Evolutionary conservation across 2,888 invertebrate genomes (phyloP).

Genomic region (Meiosimyza platycephala): DNA sequence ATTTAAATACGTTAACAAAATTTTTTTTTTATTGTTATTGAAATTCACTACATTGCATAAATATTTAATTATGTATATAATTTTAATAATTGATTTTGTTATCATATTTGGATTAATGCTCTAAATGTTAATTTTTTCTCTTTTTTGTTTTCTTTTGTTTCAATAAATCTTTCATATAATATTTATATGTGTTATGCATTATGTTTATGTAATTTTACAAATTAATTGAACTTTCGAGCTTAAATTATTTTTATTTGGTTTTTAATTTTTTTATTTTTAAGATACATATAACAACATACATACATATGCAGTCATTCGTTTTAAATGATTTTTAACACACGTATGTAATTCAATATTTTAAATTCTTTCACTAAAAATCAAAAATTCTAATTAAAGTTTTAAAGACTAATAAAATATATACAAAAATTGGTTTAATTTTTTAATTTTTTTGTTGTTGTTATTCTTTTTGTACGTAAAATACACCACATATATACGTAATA

Average conservation of each 20-base stretch:
- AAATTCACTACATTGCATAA: slow-evolving; percentile 58
- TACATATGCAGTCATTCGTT: slow-evolving; percentile 11
- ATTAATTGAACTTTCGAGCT: slow-evolving; percentile 61
- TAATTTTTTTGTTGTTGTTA: too few species aligned
- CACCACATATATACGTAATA: neutral
- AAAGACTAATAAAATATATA: neutral
- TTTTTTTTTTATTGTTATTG: slow-evolving; percentile 40
- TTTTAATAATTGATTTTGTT: slow-evolving; percentile 36
- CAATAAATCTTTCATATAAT: slow-evolving; percentile 40
- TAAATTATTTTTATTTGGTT: slow-evolving; percentile 36
- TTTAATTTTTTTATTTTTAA: neutral
- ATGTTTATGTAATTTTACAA: slow-evolving; percentile 46
- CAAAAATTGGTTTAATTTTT: neutral
- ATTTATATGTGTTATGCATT: slow-evolving; percentile 11
- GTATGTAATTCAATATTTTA: neutral
- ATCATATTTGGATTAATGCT: slow-evolving; percentile 12
- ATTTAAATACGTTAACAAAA: neutral
- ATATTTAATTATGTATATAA: slow-evolving; percentile 45
- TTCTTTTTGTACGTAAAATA: too few species aligned
- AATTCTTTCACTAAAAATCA: neutral
- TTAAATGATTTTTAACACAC: slow-evolving; percentile 10
- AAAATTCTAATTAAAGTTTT: neutral
- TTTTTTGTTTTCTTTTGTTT: slow-evolving; percentile 39
- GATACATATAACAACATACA: slow-evolving; percentile 16
- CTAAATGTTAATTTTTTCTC: slow-evolving; percentile 38